A percentile compares a stretch with the other conserved stretches of the same genome.
These are phyloP conservation scores for Allophyes oxyacanthae DNA, from an alignment of 2,888 invertebrate genomes.

Conservation along the genomic window DNA sequence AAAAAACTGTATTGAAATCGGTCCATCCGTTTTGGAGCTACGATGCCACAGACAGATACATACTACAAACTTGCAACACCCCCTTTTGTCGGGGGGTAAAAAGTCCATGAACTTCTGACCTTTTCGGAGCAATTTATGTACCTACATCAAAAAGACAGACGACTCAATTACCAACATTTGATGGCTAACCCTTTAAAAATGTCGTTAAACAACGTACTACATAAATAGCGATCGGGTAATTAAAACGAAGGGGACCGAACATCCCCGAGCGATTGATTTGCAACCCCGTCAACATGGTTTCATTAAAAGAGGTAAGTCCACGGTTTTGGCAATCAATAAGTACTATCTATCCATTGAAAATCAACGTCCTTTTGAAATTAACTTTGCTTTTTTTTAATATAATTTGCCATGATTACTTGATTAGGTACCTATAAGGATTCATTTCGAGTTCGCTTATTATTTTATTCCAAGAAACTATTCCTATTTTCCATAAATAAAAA, in stretches of 20 bases:
- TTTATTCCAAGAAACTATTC: no score
- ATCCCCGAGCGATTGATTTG: slow-evolving; percentile 45
- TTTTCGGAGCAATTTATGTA: slow-evolving; percentile 27
- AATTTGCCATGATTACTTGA: no score
- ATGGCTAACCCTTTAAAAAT: slow-evolving; percentile 53
- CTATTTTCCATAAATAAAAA: no score
- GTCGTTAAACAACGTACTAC: slow-evolving; percentile 50
- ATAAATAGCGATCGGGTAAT: slow-evolving; percentile 47
- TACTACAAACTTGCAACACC: no score
- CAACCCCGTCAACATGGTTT: slow-evolving; percentile 31
- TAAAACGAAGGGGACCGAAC: slow-evolving; percentile 41
- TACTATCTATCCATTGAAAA: slow-evolving; percentile 25
- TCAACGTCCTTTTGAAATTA: slow-evolving; percentile 23
- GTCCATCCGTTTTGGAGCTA: no score
- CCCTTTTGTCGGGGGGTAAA: no score
- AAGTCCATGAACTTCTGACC: slow-evolving; percentile 13
- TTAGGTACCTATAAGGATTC: no score
- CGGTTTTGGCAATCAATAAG: slow-evolving; percentile 34
- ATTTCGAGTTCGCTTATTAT: no score
- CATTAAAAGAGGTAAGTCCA: slow-evolving; percentile 43
- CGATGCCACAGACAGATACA: no score
- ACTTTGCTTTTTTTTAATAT: neutral
- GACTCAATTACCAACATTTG: slow-evolving; percentile 45
- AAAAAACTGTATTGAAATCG: no score
- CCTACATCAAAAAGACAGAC: slow-evolving; percentile 41